Percentiles rank a stretch among this genome's conserved stretches.
These are phyloP conservation scores for Sterrhoptilus dennistouni DNA, from an alignment of 2,113 vertebrate genomes.

Conservation along the genomic window DNA sequence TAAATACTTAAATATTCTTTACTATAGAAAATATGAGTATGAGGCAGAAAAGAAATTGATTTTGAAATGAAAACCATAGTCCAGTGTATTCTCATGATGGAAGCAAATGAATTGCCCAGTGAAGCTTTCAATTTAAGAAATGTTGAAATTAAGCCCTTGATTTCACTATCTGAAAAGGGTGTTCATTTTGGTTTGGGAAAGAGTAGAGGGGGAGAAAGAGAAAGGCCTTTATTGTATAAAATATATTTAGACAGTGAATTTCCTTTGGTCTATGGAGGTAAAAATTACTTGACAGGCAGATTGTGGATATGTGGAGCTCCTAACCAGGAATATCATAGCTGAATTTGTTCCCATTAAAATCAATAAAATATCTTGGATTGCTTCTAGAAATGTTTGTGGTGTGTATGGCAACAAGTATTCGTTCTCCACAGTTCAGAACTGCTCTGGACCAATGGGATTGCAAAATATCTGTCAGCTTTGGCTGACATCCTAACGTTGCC, in stretches of 20 bases:
- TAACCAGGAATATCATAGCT: background rate
- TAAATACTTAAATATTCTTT: background rate
- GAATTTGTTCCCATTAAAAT: constrained; percentile 27
- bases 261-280: background rate
- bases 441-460: constrained; percentile 13
- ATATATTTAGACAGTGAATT: background rate
- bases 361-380: constrained; percentile 14
- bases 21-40: background rate
- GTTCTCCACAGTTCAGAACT: constrained; percentile 6
- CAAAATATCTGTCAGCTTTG: constrained; percentile 52
- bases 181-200: background rate
- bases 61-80: background rate
- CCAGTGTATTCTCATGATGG: background rate
- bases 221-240: background rate
- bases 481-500: constrained; percentile 24
- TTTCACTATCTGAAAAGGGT: background rate
- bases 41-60: background rate
- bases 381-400: constrained; percentile 5
- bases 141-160: background rate
- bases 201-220: background rate
- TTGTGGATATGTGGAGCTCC: background rate
- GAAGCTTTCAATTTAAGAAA: background rate
- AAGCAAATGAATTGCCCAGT: background rate
- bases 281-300: background rate
- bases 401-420: background rate